Evolutionary conservation across 2,888 invertebrate species (phyloP).

Genomic region (Macaria notata): DNA sequence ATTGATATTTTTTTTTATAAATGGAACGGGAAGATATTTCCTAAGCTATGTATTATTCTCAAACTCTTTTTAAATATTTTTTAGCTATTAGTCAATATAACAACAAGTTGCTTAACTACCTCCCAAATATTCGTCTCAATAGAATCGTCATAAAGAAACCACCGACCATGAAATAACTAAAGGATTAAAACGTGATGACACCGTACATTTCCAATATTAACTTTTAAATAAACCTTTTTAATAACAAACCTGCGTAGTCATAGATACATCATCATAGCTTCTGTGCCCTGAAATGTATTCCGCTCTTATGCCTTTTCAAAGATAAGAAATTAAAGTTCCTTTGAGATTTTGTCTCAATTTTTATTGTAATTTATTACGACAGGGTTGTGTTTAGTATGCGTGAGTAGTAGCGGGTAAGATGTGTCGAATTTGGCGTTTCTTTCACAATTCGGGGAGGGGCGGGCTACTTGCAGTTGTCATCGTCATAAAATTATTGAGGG

Average conservation of each 20-base stretch:
- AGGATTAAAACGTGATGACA: conserved; percentile 71
- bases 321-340: neutral
- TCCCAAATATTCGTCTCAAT: conserved; percentile 20
- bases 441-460: conserved; percentile 54
- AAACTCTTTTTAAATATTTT: no score
- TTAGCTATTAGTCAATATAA: no score
- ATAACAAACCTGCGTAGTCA: conserved; percentile 60
- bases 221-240: conserved; percentile 41
- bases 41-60: no score
- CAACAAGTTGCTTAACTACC: neutral
- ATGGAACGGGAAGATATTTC: no score
- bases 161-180: conserved; percentile 71
- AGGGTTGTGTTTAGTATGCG: conserved; percentile 12
- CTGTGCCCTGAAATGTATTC: conserved; percentile 28
- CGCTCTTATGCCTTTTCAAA: conserved; percentile 5
- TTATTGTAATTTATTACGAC: conserved; percentile 8
- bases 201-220: conserved; percentile 53
- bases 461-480: conserved; percentile 67
- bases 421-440: conserved; percentile 75
- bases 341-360: neutral
- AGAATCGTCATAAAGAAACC: conserved; percentile 26
- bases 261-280: conserved; percentile 68
- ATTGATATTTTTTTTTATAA: no score
- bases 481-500: conserved; percentile 64
- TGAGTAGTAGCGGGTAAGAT: conserved; percentile 31